Percentiles rank a stretch among this genome's conserved stretches.
These are phyloP conservation scores for Drosophila gunungcola DNA, from an alignment of 1,140 invertebrate genomes.

Conservation along the genomic window DNA sequence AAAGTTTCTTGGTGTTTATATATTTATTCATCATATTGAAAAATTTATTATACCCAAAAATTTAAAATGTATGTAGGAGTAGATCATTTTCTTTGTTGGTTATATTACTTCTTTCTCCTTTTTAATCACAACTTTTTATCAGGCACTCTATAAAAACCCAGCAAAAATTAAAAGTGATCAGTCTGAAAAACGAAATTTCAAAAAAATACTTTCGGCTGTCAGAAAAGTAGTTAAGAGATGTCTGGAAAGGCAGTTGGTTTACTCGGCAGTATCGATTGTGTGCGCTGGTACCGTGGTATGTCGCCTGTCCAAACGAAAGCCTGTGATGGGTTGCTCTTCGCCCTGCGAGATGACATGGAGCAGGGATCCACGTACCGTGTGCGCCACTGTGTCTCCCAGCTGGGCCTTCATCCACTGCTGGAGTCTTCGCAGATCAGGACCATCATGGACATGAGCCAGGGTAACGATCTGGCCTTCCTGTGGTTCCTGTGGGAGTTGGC, in stretches of 20 bases:
- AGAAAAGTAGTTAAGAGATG: slow-evolving; percentile 15
- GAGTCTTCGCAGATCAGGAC: slow-evolving; percentile 3
- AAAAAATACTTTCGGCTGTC: background rate
- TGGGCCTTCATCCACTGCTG: slow-evolving; percentile 44
- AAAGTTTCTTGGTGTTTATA: no score
- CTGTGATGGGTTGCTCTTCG: slow-evolving; percentile 29
- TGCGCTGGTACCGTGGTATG: slow-evolving; percentile 60
- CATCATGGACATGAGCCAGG: slow-evolving; percentile 48
- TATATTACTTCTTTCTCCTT: no score
- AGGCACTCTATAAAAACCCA: background rate
- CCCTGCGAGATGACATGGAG: slow-evolving; percentile 55
- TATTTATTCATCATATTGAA: no score
- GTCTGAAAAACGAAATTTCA: background rate
- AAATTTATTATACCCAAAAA: no score
- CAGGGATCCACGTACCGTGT: slow-evolving; percentile 53
- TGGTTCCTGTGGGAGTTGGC: slow-evolving; percentile 62
- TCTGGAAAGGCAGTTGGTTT: background rate
- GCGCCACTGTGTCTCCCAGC: slow-evolving; percentile 1
- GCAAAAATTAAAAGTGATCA: slow-evolving; percentile 24
- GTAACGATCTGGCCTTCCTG: slow-evolving; percentile 61
- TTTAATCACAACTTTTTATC: no score
- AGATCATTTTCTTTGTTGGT: no score
- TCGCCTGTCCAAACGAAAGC: slow-evolving; percentile 35
- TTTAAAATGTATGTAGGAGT: no score
- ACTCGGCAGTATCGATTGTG: slow-evolving; percentile 1